phyloP scores from a whole-genome alignment of 2,888 invertebrate species.

The Synergus laeviventris region DNA sequence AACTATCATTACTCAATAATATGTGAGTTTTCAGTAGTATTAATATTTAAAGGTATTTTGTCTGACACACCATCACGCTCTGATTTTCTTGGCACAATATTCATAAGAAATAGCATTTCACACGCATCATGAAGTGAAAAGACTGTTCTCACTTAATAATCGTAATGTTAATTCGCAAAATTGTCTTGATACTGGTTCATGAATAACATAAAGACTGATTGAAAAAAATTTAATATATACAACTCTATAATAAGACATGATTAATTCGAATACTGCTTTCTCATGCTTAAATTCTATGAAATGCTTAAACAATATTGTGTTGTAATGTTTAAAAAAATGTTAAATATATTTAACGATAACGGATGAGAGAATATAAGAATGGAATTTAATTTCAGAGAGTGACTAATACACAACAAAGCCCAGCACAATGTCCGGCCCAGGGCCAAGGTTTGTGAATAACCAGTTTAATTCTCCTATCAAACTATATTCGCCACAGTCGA shows the following conservation, averaged over 20 bases:
- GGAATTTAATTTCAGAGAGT: slow-evolving; percentile 1
- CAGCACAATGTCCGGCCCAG: slow-evolving; percentile 83
- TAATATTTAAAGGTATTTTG: background rate
- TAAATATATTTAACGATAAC: background rate
- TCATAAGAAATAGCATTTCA: slow-evolving; percentile 7
- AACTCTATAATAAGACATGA: background rate
- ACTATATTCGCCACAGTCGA: slow-evolving; percentile 88
- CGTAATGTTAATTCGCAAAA: background rate
- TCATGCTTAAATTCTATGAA: background rate
- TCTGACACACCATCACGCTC: background rate
- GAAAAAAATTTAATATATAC: background rate
- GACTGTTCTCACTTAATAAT: background rate
- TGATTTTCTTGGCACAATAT: slow-evolving; percentile 30
- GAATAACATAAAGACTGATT: background rate
- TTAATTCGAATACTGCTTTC: background rate
- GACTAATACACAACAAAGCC: background rate
- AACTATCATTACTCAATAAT: background rate
- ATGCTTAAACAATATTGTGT: too few species aligned
- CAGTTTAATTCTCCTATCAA: slow-evolving; percentile 94
- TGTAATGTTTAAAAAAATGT: background rate
- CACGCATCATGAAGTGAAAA: background rate
- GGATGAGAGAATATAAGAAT: background rate
- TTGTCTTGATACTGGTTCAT: background rate
- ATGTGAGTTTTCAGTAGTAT: background rate
- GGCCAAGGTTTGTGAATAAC: slow-evolving; percentile 87